Evolutionary conservation across 2,113 vertebrate species (phyloP).

Genomic region (Potamarius usumacintae): DNA sequence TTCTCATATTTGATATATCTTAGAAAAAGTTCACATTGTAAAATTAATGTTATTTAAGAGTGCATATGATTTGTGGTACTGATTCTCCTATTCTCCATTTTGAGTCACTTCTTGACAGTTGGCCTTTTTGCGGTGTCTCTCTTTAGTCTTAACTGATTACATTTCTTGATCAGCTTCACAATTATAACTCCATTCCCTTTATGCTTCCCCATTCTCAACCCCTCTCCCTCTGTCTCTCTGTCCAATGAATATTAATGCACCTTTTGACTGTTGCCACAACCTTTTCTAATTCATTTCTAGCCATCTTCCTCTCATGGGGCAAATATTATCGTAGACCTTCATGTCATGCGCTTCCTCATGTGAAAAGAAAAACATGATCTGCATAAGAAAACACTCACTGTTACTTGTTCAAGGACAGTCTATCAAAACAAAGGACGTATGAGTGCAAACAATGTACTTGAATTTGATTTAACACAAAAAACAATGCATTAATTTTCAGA

Average conservation of each 20-base stretch:
- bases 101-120: not conserved
- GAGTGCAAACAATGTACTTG: conserved; percentile 2
- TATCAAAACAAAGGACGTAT: conserved; percentile 17
- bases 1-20: not conserved
- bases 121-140: not conserved
- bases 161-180: not conserved
- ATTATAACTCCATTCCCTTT: conserved; percentile 18
- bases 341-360: conserved; percentile 37
- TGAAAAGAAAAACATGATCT: conserved; percentile 28
- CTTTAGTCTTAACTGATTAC: conserved; percentile 4
- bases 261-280: conserved; percentile 39
- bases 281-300: conserved; percentile 41
- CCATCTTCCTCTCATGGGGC: conserved; percentile 28
- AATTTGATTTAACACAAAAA: not conserved
- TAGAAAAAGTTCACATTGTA: not conserved
- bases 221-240: conserved; percentile 11
- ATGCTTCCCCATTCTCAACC: conserved; percentile 12
- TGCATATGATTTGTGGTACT: not conserved
- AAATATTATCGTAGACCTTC: conserved; percentile 36
- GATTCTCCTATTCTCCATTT: not conserved
- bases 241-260: conserved; percentile 50
- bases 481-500: not conserved
- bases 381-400: conserved; percentile 21
- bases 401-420: conserved; percentile 6
- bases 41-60: not conserved